Base-by-base conservation (phyloP, 2,888 invertebrate species). In the Sphaerophoria rueppellii region DNA sequence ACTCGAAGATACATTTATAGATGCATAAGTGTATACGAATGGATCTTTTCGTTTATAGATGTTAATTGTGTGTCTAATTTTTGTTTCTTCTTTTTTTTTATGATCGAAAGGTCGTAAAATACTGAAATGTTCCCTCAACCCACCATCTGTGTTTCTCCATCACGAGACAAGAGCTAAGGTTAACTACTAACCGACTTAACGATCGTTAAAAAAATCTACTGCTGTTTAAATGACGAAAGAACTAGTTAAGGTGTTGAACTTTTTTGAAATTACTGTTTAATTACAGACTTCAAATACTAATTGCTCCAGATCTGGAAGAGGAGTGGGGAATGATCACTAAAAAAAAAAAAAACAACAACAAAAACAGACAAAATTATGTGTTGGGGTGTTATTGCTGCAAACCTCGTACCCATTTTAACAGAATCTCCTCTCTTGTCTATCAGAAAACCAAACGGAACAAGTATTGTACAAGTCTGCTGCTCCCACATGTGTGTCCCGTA, bases 181-280 rank as follows among this genome's bases (percentile, higher is more conserved):
- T 77, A 73, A 76, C 81, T 82, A 61, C 70, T 75, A 81, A 69
- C 34, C 60, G 52, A 74, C 60, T 55, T 67, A 54, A 71, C 67
- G 52, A 71, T 70, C 60, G 54, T 58, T 46, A 46, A 67, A 73
- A 63, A 54, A 43, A 67, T 71, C 63, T 32, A 11, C 32, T 55
- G 61, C 74, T 70, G 63, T 63, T 37, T 61, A 80, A 37, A 70
- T 76, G 60, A 37, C 54, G 67, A 72, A 65, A 58, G n/a, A n/a
- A n/a, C 50, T 54, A 85, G 76, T 73, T 76, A 85, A 85, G 85
- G 85, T 85, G 85, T 80, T 85, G 81, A 85, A 85, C 80, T 85
- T 77, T 85, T 85, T 80, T 85, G 81, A 24, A 24, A 24, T 24
- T 81, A 81, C 69, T 80, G 69, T 77, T 80, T 81, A 81, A 81